These are phyloP conservation scores for Genyomyrus donnyi DNA, from an alignment of 2,113 vertebrate genomes.

Conservation along the genomic window DNA sequence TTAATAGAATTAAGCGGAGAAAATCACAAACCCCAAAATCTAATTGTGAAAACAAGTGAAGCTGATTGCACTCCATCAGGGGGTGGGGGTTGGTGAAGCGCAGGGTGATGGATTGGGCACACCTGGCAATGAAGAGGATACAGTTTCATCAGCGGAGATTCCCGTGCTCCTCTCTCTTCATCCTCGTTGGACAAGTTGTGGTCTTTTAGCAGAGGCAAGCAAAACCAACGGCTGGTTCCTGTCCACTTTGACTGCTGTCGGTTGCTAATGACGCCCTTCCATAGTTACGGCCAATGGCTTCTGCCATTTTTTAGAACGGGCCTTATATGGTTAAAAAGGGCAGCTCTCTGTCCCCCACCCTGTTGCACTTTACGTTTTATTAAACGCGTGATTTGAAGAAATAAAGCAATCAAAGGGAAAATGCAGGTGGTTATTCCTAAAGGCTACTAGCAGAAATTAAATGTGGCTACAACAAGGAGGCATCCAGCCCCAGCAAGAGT, in stretches of 20 bases:
- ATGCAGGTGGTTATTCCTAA: not conserved
- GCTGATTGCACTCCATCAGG: not conserved
- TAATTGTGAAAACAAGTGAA: not conserved
- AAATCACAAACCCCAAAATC: not conserved
- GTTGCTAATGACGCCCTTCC: constrained; percentile 43
- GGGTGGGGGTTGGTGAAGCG: not conserved
- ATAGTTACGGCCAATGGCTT: constrained; percentile 48
- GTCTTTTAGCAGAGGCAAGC: not conserved
- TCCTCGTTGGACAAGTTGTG: not conserved
- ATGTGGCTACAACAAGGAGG: not conserved
- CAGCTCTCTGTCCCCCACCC: too few species aligned
- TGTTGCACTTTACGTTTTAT: not conserved
- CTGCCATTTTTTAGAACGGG: constrained; percentile 75
- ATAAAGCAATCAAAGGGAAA: not conserved
- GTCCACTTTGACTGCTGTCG: constrained; percentile 51
- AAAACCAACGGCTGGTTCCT: constrained; percentile 29
- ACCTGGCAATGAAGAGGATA: not conserved
- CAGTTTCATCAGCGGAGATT: not conserved
- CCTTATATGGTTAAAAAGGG: constrained; percentile 23
- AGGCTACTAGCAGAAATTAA: not conserved
- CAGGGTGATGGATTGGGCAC: not conserved
- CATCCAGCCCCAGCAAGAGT: not conserved
- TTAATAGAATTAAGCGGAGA: not conserved
- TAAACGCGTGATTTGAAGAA: not conserved
- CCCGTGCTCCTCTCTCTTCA: not conserved